Evolutionary conservation across 2,888 invertebrate genomes (phyloP).

Genomic region (Fabriciana adippe): DNA sequence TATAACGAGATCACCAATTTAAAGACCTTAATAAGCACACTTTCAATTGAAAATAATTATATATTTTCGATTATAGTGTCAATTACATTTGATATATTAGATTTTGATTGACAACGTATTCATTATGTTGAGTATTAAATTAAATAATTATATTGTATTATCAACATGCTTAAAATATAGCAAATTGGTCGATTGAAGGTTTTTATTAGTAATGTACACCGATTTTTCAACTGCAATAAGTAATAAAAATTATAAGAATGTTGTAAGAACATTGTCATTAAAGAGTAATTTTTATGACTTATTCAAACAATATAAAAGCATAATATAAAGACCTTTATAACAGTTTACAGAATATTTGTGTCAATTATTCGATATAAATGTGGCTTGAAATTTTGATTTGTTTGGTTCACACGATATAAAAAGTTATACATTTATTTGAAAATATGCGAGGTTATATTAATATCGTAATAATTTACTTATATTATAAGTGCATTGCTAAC

Average conservation of each 20-base stretch:
- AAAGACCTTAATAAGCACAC: constrained; percentile 2
- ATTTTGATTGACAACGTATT: constrained; percentile 1
- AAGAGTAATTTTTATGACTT: constrained; percentile 21
- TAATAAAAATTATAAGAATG: constrained; percentile 11
- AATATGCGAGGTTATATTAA: background rate
- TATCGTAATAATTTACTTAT: no score
- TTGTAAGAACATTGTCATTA: background rate
- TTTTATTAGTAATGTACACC: background rate
- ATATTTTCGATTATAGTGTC: constrained; percentile 12
- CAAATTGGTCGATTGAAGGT: background rate
- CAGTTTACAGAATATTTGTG: constrained; percentile 20
- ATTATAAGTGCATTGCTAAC: no score
- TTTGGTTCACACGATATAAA: constrained; percentile 19
- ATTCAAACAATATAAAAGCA: constrained; percentile 10
- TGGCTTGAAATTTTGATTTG: background rate
- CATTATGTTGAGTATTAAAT: background rate
- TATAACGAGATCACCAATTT: constrained; percentile 15
- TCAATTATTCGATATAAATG: constrained; percentile 18
- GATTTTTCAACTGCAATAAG: background rate
- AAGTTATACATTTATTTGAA: background rate
- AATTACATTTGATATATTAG: constrained; percentile 18
- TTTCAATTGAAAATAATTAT: constrained; percentile 16
- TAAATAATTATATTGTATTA: no score
- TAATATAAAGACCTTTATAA: background rate
- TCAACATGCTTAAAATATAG: background rate